These are phyloP conservation scores for Xestia ashworthii DNA, from an alignment of 2,888 invertebrate species.

Conservation along the genomic window DNA sequence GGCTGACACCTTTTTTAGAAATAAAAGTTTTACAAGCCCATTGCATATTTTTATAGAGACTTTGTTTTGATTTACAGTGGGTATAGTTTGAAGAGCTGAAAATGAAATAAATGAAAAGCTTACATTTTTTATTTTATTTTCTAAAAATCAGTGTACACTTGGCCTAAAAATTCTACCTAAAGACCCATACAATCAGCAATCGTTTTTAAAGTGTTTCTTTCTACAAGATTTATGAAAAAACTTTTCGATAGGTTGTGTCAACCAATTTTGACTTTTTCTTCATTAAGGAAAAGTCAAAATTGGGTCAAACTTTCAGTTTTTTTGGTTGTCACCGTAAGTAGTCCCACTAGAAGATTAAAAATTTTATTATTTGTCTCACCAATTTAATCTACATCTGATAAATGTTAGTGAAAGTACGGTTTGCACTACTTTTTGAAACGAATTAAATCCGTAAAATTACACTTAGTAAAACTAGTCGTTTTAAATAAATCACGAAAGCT, in stretches of 20 bases:
- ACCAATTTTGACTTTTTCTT: neutral
- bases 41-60: neutral
- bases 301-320: no score
- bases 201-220: neutral
- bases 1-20: conserved; percentile 41
- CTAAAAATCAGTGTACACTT: neutral
- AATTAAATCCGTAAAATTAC: neutral
- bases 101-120: neutral
- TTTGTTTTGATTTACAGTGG: conserved; percentile 19
- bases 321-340: neutral
- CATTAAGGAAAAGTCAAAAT: no score
- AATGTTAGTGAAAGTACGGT: neutral
- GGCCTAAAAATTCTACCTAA: neutral
- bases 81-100: neutral
- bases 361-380: neutral
- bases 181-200: neutral
- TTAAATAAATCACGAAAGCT: neutral
- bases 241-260: neutral
- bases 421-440: neutral
- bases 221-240: neutral
- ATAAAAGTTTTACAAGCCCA: conserved; percentile 12
- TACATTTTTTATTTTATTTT: neutral
- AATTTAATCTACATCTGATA: neutral
- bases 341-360: neutral
- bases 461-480: neutral